Percentiles rank a stretch among this genome's conserved stretches.
Conservation (phyloP, 2,113 vertebrate species). For the Puffinus mauretanicus region DNA sequence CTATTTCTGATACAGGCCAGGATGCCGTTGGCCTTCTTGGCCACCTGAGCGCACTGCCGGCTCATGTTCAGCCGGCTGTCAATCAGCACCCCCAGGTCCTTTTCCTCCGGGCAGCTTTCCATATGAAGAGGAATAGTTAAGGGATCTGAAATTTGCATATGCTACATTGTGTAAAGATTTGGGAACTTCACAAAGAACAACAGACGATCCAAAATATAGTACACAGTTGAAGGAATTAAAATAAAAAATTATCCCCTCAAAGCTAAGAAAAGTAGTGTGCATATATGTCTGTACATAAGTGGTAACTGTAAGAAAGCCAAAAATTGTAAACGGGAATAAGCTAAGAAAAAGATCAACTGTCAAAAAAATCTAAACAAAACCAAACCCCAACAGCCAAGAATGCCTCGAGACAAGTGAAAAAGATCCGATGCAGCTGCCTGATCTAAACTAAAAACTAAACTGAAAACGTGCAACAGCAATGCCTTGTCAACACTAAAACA, state of each 20-base stretch:
- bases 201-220: neutral
- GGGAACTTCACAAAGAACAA: constrained; percentile 1
- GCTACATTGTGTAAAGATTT: neutral
- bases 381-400: neutral
- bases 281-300: neutral
- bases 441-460: neutral
- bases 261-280: neutral
- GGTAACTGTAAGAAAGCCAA: neutral
- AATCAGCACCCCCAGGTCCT: too few species aligned
- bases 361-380: neutral
- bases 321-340: neutral
- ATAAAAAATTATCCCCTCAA: neutral
- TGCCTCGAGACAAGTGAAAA: neutral
- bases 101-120: too few species aligned
- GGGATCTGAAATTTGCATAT: neutral
- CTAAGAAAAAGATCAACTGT: neutral
- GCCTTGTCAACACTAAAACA: constrained; percentile 19
- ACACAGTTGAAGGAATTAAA: neutral
- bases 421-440: neutral
- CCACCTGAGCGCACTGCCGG: too few species aligned
- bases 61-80: too few species aligned
- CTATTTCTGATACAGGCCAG: too few species aligned
- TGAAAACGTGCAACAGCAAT: neutral
- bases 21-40: too few species aligned
- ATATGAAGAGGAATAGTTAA: neutral